Conservation (phyloP, 2,888 invertebrate species). For the Tetranychus truncatus region DNA sequence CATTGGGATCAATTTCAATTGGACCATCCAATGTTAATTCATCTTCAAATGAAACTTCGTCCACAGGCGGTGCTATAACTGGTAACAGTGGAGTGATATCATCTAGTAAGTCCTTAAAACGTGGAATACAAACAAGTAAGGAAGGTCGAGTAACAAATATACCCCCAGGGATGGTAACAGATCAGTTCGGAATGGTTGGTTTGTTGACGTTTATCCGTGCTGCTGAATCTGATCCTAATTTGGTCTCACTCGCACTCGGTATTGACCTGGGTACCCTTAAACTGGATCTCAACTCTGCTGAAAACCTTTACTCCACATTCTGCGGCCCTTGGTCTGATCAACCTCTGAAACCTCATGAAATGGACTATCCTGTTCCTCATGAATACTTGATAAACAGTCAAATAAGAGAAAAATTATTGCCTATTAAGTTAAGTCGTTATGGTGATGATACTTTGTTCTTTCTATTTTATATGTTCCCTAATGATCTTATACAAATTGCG, state of each 20-base stretch:
- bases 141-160: constrained; percentile 96
- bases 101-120: constrained; percentile 13
- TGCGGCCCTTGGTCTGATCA: constrained; percentile 97
- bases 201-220: constrained; percentile 92
- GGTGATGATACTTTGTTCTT: constrained; percentile 98
- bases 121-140: constrained; percentile 83
- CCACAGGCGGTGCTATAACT: neutral
- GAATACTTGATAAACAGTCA: constrained; percentile 95
- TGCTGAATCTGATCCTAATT: constrained; percentile 87
- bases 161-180: constrained; percentile 93
- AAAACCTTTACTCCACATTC: constrained; percentile 88
- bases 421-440: constrained; percentile 85
- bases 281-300: constrained; percentile 91
- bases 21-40: constrained; percentile 1
- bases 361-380: constrained; percentile 86
- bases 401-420: constrained; percentile 82
- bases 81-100: constrained; percentile 7
- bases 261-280: constrained; percentile 95
- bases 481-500: constrained; percentile 90
- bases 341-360: constrained; percentile 93
- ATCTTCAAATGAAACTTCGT: neutral
- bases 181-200: constrained; percentile 98
- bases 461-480: constrained; percentile 96
- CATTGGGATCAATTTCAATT: neutral
- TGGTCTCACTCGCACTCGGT: constrained; percentile 87